A percentile compares a stretch with the other conserved stretches of the same genome.
phyloP scores from a whole-genome alignment of 2,113 vertebrate species.

The Varanus komodoensis region DNA sequence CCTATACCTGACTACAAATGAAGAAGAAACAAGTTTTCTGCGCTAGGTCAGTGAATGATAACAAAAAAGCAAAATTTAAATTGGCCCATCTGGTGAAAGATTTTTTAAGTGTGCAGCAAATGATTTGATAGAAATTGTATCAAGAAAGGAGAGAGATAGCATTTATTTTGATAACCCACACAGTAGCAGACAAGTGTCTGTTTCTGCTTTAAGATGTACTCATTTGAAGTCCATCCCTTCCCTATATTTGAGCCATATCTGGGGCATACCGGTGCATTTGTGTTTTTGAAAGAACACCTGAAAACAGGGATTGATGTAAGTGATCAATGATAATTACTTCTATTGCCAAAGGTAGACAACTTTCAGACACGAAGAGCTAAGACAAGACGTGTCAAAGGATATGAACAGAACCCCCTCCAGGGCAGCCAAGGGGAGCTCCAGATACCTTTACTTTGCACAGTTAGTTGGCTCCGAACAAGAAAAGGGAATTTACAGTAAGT shows the following conservation, averaged over 20 bases:
- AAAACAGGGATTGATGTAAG: conserved; percentile 2
- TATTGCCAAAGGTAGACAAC: background rate
- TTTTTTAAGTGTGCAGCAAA: conserved; percentile 57
- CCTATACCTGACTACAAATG: conserved; percentile 28
- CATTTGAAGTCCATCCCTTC: conserved; percentile 41
- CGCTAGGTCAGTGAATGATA: conserved; percentile 24
- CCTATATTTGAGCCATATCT: conserved; percentile 27
- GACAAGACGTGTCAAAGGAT: background rate
- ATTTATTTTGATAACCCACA: conserved; percentile 47
- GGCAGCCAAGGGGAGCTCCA: background rate
- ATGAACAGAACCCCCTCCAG: background rate
- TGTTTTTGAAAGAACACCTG: conserved; percentile 24
- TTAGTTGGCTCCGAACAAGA: background rate
- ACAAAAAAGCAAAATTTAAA: conserved; percentile 42
- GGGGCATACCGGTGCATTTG: background rate
- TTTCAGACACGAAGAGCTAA: background rate
- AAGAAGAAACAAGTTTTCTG: conserved; percentile 51
- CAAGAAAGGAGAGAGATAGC: conserved; percentile 46
- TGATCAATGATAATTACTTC: conserved; percentile 29
- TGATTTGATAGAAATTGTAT: conserved; percentile 59
- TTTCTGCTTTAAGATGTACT: conserved; percentile 42
- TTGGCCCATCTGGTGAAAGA: conserved; percentile 50
- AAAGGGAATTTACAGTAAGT: background rate
- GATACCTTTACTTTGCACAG: background rate
- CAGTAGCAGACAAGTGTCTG: conserved; percentile 41